These are phyloP conservation scores for Toxotes jaculatrix DNA, from an alignment of 2,113 vertebrate genomes.

Conservation along the genomic window DNA sequence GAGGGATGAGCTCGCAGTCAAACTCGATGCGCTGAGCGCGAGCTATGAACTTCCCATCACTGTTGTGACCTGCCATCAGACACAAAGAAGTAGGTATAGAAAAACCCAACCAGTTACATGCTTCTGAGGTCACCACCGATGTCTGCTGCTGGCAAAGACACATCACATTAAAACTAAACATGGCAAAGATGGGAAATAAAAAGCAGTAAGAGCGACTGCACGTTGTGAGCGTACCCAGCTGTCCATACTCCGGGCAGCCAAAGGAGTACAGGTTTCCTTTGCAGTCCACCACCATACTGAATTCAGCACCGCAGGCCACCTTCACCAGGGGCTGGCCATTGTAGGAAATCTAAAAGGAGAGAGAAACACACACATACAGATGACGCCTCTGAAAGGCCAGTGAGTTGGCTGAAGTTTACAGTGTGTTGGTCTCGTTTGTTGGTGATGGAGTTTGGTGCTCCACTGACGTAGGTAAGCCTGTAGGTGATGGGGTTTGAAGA, in stretches of 20 bases:
- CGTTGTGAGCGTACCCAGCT: slow-evolving; percentile 88
- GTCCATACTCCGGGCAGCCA: slow-evolving; percentile 95
- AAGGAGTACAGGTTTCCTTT: slow-evolving; percentile 98
- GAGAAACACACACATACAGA: background rate
- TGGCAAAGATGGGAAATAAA: background rate
- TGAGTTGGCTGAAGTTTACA: too few species aligned
- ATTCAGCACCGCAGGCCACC: slow-evolving; percentile 94
- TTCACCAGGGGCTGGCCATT: slow-evolving; percentile 97
- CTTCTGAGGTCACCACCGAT: too few species aligned
- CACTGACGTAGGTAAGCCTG: too few species aligned
- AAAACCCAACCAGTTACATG: background rate
- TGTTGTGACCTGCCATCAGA: slow-evolving; percentile 91
- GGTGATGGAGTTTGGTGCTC: too few species aligned
- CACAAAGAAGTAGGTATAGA: background rate
- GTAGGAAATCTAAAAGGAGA: slow-evolving; percentile 90
- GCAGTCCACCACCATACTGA: slow-evolving; percentile 99
- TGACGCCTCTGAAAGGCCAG: background rate
- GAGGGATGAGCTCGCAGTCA: slow-evolving; percentile 95
- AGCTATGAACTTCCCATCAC: slow-evolving; percentile 96
- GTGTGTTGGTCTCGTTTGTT: too few species aligned
- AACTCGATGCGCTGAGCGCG: slow-evolving; percentile 96
- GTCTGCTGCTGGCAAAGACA: too few species aligned
- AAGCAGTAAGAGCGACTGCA: background rate
- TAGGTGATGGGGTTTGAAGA: too few species aligned
- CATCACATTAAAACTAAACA: background rate